Evolutionary conservation across 2,113 vertebrate genomes (phyloP), one percentile per base, ranked within the genome.

Genomic region (Ursus arctos): DNA sequence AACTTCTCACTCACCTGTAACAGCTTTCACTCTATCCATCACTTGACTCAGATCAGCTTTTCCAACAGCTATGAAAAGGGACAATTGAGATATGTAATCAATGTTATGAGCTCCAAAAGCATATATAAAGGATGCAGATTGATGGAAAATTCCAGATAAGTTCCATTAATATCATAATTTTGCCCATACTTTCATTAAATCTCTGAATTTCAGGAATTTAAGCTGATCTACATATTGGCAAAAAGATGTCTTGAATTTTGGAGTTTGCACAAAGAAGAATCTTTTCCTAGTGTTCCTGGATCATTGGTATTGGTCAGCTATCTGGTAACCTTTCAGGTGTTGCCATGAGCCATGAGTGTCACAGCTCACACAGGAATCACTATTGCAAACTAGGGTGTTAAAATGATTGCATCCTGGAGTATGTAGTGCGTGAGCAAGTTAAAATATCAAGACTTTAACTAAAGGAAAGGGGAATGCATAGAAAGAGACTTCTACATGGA

Each of bases 41-140:
- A 95, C 40, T 11, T 95, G 84, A 18, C 2, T 63, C 67, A 95
- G 53, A 84, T 88, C 84, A 79, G 89, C n/a, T 72, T 88, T 95
- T 49, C 79, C 85, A 72, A 80, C 40, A 80, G 49, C 96, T 95
- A 61, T 59, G 18, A 92, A 85, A 55, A 71, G 65, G 33, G 31
- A n/a, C 28, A 84, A 89, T 33, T 51, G 77, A 88, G 49, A 91
- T 22, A 84, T 22, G 3, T 3, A 69, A 57, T 96, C 40, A 87
- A 28, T 33, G 57, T 72, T 24, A 26, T 26, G 71, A 94, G 55
- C 28, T 94, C n/a, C 72, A 55, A 77, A 86, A 85, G 61, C 71
- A 63, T 16, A 63, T 31, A 43, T 19, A 36, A 76, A 86, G n/a
- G 19, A 77, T 9, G 31, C 12, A 80, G 21, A 36, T 40, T 61